Conservation (phyloP, 2,797 vertebrate genomes). For the Aselliscus stoliczkanus region DNA sequence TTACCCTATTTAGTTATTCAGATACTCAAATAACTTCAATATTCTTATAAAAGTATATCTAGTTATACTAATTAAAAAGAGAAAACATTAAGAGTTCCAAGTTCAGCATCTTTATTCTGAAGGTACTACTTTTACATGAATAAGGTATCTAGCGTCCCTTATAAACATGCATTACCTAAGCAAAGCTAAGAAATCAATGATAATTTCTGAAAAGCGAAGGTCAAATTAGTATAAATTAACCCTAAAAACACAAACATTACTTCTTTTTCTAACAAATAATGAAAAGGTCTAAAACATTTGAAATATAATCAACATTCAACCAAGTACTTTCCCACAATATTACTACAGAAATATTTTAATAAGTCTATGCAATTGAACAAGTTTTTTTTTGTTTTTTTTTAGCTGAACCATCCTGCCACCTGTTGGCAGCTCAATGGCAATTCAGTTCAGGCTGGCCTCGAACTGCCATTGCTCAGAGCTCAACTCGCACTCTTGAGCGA, state of each 20-base stretch:
- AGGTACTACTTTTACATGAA: background rate
- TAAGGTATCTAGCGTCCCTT: background rate
- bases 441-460: no score
- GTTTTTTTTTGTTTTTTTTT: no score
- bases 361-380: background rate
- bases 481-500: no score
- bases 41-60: slow-evolving; percentile 12
- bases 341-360: background rate
- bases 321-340: background rate
- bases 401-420: no score
- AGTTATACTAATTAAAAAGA: background rate
- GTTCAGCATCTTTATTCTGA: background rate
- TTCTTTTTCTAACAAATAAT: background rate
- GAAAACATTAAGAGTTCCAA: background rate
- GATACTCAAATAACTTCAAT: background rate
- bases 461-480: no score
- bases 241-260: slow-evolving; percentile 10
- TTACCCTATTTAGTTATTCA: background rate
- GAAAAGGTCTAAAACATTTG: background rate
- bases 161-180: background rate
- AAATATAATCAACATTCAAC: background rate
- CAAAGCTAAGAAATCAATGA: background rate
- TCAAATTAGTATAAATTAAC: background rate
- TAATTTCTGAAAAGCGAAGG: slow-evolving; percentile 8
- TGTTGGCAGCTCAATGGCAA: no score